phyloP scores from a whole-genome alignment of 1,140 invertebrate genomes.

The Delia radicum region DNA sequence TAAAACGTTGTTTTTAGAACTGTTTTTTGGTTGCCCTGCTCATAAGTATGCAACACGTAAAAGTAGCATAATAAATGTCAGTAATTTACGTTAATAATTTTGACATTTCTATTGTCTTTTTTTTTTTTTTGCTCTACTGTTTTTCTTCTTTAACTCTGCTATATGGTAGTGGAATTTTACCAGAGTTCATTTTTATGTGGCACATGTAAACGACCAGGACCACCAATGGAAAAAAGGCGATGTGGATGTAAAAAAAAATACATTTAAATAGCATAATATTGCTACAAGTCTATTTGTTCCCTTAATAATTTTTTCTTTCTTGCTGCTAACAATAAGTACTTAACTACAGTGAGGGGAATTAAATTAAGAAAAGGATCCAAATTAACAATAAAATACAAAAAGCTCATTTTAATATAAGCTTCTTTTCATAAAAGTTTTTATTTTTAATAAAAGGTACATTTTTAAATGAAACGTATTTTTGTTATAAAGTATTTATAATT shows the following conservation, averaged over 20 bases:
- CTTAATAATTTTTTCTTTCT: background rate
- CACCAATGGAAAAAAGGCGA: background rate
- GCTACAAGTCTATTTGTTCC: constrained; percentile 19
- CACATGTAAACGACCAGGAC: constrained; percentile 18
- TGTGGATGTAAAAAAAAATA: background rate
- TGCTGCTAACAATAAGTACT: background rate
- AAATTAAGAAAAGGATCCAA: too few relatives aligned
- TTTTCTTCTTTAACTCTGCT: background rate
- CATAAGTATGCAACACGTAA: constrained; percentile 21
- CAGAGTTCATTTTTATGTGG: constrained; percentile 8
- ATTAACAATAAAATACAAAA: too few relatives aligned
- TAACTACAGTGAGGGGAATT: background rate
- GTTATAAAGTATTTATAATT: too few relatives aligned
- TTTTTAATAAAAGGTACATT: too few relatives aligned
- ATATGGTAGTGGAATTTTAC: background rate
- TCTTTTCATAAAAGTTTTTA: too few relatives aligned
- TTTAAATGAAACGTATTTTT: too few relatives aligned
- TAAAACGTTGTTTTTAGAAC: too few relatives aligned
- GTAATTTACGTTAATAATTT: constrained; percentile 47
- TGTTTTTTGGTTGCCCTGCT: too few relatives aligned
- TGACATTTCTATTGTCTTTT: constrained; percentile 45
- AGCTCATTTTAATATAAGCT: too few relatives aligned
- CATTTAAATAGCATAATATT: constrained; percentile 8
- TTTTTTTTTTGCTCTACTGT: background rate
- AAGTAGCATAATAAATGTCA: constrained; percentile 42